Conservation (phyloP, 2,797 vertebrate species). For the Momotus momota region DNA sequence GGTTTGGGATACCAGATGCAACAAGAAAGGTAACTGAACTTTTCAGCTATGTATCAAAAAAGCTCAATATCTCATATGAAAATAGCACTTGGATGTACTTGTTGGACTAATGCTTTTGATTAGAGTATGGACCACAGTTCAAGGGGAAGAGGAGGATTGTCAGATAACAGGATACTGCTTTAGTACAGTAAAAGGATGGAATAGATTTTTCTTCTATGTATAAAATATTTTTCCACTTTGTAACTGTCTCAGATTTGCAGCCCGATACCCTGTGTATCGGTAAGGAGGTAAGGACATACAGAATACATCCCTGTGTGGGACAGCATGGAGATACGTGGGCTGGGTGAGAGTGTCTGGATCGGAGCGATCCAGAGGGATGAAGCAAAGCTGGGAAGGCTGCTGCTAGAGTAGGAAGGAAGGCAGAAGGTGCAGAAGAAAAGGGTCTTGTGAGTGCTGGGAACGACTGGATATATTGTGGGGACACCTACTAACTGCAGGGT, state of each 20-base stretch:
- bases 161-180: not conserved
- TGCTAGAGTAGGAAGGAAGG: not conserved
- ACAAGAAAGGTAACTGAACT: slow-evolving; percentile 90
- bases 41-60: not conserved
- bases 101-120: not conserved
- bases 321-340: not conserved
- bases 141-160: not conserved
- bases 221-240: not conserved
- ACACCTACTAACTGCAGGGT: not conserved
- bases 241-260: not conserved
- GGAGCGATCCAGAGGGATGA: not conserved
- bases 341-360: not conserved
- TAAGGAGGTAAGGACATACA: not conserved
- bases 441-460: not conserved
- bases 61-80: fast-evolving
- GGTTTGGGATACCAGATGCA: slow-evolving; percentile 97
- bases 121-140: not conserved
- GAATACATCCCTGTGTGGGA: not conserved
- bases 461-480: not conserved
- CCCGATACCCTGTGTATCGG: not conserved
- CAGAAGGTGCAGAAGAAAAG: not conserved
- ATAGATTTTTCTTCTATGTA: not conserved
- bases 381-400: not conserved
- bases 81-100: not conserved
- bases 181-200: not conserved